Conservation (phyloP, 2,113 vertebrate species). For the Amphiprion ocellaris region DNA sequence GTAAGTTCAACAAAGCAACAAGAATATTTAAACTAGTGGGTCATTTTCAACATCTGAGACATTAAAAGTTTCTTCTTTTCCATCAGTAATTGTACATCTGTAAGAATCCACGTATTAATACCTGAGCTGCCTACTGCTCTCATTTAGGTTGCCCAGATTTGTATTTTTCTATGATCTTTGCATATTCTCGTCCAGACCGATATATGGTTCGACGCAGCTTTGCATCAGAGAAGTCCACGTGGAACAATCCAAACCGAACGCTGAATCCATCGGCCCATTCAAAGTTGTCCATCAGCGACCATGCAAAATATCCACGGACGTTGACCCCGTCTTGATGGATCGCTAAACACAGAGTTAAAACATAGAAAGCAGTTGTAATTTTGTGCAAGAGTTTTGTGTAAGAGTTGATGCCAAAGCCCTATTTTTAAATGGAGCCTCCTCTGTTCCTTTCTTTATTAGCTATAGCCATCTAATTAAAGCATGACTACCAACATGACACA, state of each 20-base stretch:
- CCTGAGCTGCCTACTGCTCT: not conserved
- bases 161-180: slow-evolving; percentile 82
- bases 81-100: not conserved
- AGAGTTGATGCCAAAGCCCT: not conserved
- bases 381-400: not conserved
- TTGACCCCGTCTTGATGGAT: slow-evolving; percentile 80
- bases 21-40: not conserved
- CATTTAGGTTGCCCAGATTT: slow-evolving; percentile 23
- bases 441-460: not conserved
- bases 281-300: slow-evolving; percentile 89
- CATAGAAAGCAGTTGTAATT: not conserved
- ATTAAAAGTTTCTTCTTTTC: not conserved
- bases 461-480: slow-evolving; percentile 12
- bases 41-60: not conserved
- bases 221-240: slow-evolving; percentile 84
- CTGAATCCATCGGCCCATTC: slow-evolving; percentile 86
- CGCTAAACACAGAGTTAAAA: slow-evolving; percentile 56
- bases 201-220: slow-evolving; percentile 79
- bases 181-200: slow-evolving; percentile 84
- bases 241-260: slow-evolving; percentile 86
- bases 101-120: too few species aligned
- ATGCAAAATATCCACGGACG: slow-evolving; percentile 82
- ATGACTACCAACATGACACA: not conserved
- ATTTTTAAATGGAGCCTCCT: too few species aligned
- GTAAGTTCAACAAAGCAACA: not conserved